Percentiles rank a stretch among this genome's conserved stretches.
Evolutionary conservation across 1,140 invertebrate genomes (phyloP).

Genomic region (Schlechtendalia chinensis): DNA sequence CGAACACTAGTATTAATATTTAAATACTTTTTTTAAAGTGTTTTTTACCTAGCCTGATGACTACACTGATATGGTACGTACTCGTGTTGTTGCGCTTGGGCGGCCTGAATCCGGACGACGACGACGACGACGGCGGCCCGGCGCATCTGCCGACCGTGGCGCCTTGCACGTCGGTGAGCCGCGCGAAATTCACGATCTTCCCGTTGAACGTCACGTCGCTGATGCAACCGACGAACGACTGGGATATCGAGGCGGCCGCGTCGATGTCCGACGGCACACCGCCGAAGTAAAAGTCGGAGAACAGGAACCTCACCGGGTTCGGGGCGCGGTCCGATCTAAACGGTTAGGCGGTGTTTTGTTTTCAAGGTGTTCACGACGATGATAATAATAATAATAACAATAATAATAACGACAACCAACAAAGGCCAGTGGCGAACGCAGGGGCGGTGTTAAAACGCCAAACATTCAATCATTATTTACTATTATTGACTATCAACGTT

Average conservation of each 20-base stretch:
- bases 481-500: too few species aligned
- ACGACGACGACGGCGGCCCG: background rate
- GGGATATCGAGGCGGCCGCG: constrained; percentile 56
- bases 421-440: too few species aligned
- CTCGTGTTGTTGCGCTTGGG: constrained; percentile 52
- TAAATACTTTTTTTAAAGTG: too few species aligned
- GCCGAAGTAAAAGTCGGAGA: constrained; percentile 78
- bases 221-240: constrained; percentile 77
- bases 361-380: background rate
- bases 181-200: constrained; percentile 76
- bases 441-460: too few species aligned
- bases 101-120: background rate
- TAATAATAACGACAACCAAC: too few species aligned
- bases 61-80: too few species aligned
- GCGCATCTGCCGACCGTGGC: constrained; percentile 69
- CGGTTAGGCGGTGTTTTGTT: too few species aligned
- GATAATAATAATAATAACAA: too few species aligned
- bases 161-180: constrained; percentile 63
- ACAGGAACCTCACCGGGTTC: constrained; percentile 62
- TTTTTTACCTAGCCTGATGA: too few species aligned
- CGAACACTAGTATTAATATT: too few species aligned
- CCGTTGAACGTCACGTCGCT: constrained; percentile 84
- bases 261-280: constrained; percentile 69
- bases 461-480: too few species aligned
- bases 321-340: constrained; percentile 61